phyloP scores from a whole-genome alignment of 2,113 vertebrate species.

The Noctilio leporinus region DNA sequence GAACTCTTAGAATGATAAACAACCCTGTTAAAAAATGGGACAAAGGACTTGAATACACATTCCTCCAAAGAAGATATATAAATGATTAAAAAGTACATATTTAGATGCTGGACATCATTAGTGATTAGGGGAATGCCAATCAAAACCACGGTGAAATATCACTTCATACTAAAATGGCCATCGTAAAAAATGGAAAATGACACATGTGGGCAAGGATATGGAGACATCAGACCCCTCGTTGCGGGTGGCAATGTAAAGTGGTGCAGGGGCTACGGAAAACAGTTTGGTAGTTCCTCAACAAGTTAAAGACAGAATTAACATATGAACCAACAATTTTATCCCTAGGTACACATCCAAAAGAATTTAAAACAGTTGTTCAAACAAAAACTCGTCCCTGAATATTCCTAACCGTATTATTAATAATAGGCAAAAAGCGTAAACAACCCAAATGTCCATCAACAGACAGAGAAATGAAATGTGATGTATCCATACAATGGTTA shows the following conservation, averaged over 20 bases:
- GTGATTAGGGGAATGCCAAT: not conserved
- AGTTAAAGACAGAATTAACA: not conserved
- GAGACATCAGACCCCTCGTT: not conserved
- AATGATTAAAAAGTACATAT: not conserved
- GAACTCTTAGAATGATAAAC: not conserved
- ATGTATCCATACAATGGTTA: not conserved
- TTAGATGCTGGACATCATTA: not conserved
- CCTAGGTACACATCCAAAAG: not conserved
- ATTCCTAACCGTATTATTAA: not conserved
- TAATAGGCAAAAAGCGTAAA: not conserved
- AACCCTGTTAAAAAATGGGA: not conserved
- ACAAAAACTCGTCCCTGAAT: not conserved
- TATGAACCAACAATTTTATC: not conserved
- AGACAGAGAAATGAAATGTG: not conserved
- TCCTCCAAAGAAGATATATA: not conserved
- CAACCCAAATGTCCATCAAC: not conserved
- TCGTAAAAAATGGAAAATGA: not conserved
- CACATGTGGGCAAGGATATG: not conserved
- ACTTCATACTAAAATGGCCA: not conserved
- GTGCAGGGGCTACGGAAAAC: not conserved
- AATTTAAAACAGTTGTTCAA: not conserved
- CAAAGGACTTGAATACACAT: not conserved
- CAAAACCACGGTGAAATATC: not conserved
- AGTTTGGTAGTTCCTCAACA: not conserved
- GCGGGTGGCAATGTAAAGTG: not conserved